A percentile compares a stretch with the other conserved stretches of the same genome.
phyloP scores from a whole-genome alignment of 2,797 vertebrate genomes.

The Helarctos malayanus region DNA sequence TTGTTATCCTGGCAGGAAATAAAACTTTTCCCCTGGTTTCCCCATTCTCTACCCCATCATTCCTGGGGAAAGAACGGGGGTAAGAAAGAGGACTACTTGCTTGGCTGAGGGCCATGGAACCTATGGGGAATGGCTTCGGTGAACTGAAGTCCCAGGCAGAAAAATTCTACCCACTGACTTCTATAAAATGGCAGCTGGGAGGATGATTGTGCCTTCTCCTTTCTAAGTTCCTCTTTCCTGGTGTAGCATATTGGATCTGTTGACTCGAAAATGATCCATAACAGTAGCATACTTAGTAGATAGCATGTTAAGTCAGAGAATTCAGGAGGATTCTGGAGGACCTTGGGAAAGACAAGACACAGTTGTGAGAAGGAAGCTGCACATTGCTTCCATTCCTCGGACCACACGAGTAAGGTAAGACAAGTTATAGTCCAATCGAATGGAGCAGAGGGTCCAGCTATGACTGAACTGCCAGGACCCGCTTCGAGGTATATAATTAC shows the following conservation, averaged over 20 bases:
- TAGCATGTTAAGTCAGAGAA: neutral
- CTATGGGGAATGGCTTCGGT: neutral
- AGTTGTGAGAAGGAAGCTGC: neutral
- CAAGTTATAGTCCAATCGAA: neutral
- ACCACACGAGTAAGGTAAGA: neutral
- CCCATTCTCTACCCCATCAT: neutral
- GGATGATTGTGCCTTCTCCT: neutral
- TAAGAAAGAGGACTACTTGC: neutral
- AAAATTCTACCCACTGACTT: neutral
- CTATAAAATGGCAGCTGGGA: neutral
- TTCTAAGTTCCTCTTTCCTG: constrained; percentile 37
- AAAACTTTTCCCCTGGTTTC: neutral
- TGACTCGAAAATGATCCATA: constrained; percentile 28
- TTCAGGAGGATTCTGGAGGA: neutral
- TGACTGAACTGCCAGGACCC: neutral
- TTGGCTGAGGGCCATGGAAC: neutral
- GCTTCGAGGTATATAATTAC: neutral
- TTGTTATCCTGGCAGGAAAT: neutral
- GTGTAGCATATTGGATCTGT: neutral
- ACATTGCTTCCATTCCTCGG: neutral
- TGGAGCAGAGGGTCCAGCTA: neutral
- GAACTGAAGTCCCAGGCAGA: neutral
- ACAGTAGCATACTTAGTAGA: neutral
- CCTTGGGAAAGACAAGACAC: neutral
- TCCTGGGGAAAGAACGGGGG: neutral